Evolutionary conservation across 2,797 vertebrate genomes (phyloP).

Genomic region (Clarias platycephalus): DNA sequence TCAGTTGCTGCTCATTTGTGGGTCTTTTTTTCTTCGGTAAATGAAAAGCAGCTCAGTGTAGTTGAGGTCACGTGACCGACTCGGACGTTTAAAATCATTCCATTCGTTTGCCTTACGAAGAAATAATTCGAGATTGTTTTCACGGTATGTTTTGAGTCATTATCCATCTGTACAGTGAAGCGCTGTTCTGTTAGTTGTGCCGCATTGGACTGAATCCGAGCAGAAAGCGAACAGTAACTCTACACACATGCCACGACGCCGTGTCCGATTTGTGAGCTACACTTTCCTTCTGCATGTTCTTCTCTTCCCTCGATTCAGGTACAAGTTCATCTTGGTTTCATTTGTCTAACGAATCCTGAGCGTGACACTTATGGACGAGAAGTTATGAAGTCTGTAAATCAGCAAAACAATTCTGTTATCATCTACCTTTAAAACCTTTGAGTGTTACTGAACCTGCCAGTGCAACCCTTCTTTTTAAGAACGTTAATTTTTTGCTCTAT

Average conservation of each 20-base stretch:
- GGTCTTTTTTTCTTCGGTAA: not conserved
- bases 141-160: not conserved
- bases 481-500: not conserved
- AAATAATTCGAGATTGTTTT: not conserved
- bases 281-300: too few species aligned
- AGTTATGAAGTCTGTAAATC: not conserved
- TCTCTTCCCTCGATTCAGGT: too few species aligned
- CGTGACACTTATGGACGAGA: too few species aligned
- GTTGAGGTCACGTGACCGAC: not conserved
- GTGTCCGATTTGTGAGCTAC: too few species aligned
- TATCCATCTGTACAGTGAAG: not conserved
- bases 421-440: not conserved
- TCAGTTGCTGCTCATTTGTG: not conserved
- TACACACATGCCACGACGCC: not conserved
- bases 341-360: too few species aligned
- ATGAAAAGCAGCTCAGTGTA: not conserved
- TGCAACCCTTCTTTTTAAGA: not conserved
- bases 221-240: not conserved
- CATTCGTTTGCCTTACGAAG: too few species aligned
- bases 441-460: not conserved
- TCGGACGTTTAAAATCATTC: not conserved
- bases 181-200: not conserved
- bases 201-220: not conserved
- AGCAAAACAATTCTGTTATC: not conserved
- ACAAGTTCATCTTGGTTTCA: too few species aligned